Evolutionary conservation across 2,888 invertebrate species (phyloP), one percentile per base, ranked within the genome.

Genomic region (Diadegma fenestrale): DNA sequence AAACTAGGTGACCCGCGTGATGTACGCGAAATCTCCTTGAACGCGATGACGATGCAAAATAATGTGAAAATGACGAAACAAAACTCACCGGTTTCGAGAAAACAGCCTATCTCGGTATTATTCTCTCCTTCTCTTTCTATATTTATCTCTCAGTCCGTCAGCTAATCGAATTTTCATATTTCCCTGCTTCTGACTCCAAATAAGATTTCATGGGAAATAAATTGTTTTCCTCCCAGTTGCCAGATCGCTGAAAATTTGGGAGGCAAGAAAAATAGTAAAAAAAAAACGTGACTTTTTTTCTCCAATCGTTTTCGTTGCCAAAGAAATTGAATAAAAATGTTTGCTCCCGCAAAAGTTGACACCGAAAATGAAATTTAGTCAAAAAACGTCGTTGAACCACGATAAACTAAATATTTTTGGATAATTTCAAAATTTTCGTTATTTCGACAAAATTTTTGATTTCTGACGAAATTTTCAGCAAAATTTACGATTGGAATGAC

Each of bases 141-240:
- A 8, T 30, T 30, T 43, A 7, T 17, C n/a, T 17, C 17, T 41
- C 4, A 2, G 45, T 30, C 66, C 80, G 86, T 86, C 79, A 87
- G 87, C 87, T 93, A 94, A 94, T 93, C 92, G 90, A 92, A 93
- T 94, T 93, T 93, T 91, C 92, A 78, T 77, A 77, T 77, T 68
- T 77, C 66, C 84, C 26, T 63, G 75, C 43, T 63, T 75, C 75
- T 41, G 45, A 45, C 81, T 69, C 71, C 76, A 64, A 77, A 78
- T 76, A 66, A 80, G 82, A 85, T 88, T 88, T 86, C 87, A 79
- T 69, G 86, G 82, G 83, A 87, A 78, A 82, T 72, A 68, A 84
- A 88, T 88, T 86, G 88, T 87, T 81, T 86, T 82, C 82, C 78
- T 61, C 43, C 26, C 22, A 68, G 64, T 81, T 43, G 48, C 66